Conservation (phyloP, 2,113 vertebrate genomes). For the Chunga burmeisteri region DNA sequence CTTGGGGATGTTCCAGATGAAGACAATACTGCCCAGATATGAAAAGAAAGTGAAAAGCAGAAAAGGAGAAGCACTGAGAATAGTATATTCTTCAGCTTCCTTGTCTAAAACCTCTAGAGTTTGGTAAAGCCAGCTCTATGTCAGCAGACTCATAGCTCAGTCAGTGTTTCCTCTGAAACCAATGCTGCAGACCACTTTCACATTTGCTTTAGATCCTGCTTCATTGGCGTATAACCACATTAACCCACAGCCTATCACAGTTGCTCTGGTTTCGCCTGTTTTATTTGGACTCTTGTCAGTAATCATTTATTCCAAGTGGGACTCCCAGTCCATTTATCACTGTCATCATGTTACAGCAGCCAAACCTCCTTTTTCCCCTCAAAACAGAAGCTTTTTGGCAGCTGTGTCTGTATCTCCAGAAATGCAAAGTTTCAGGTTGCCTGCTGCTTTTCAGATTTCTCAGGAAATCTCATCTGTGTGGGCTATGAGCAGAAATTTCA, state of each 20-base stretch:
- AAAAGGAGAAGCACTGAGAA: not conserved
- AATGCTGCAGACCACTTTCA: not conserved
- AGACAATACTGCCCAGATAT: not conserved
- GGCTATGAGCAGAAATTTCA: not conserved
- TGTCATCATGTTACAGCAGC: not conserved
- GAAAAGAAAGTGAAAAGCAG: not conserved
- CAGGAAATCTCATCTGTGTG: not conserved
- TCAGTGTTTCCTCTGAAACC: not conserved
- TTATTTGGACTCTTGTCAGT: not conserved
- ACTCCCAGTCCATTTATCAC: constrained; percentile 6
- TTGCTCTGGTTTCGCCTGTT: not conserved
- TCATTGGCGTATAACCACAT: not conserved
- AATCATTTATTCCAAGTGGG: not conserved
- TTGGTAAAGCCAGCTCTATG: not conserved
- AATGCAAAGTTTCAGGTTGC: not conserved
- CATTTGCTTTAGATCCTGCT: not conserved
- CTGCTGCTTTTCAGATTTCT: not conserved
- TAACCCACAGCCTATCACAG: not conserved
- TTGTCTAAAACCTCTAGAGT: not conserved
- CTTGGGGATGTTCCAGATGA: not conserved
- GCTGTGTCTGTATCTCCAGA: not conserved
- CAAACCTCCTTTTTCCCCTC: not conserved
- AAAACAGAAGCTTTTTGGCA: not conserved
- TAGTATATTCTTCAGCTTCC: not conserved
- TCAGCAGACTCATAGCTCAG: not conserved